These are phyloP conservation scores for Rhynchomys soricoides DNA, from an alignment of 2,113 vertebrate genomes.

Conservation along the genomic window DNA sequence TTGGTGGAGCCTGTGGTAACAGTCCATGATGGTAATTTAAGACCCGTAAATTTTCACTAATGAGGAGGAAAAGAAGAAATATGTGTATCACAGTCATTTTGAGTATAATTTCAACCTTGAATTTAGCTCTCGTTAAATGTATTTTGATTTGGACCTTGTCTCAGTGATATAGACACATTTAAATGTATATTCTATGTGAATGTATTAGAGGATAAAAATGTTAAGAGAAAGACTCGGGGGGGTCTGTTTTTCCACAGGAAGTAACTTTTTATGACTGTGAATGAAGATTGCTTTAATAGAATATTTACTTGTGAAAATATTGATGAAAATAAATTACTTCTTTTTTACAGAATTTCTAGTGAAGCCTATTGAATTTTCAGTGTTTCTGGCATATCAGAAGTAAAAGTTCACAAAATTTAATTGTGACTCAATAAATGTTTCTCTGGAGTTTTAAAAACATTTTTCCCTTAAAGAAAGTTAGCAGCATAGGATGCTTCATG, in stretches of 20 bases:
- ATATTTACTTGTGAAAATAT: slow-evolving; percentile 59
- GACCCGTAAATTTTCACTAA: not conserved
- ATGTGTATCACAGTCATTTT: not conserved
- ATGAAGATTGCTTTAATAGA: slow-evolving; percentile 41
- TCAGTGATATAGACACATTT: not conserved
- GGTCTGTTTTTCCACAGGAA: not conserved
- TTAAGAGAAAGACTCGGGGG: slow-evolving; percentile 4
- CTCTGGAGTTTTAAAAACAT: not conserved
- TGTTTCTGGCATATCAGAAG: slow-evolving; percentile 14
- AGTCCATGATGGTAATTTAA: not conserved
- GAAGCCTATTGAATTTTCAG: not conserved
- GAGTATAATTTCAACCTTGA: not conserved
- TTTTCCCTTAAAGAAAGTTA: not conserved
- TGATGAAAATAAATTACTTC: not conserved
- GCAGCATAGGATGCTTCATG: not conserved
- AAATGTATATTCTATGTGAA: not conserved
- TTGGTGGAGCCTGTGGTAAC: not conserved
- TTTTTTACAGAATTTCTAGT: slow-evolving; percentile 15
- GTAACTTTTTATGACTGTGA: not conserved
- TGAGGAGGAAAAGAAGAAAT: not conserved
- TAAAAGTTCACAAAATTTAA: not conserved
- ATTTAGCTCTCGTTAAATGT: slow-evolving; percentile 19
- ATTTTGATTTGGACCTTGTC: not conserved
- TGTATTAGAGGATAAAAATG: not conserved
- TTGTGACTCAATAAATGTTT: not conserved